A percentile compares a stretch with the other conserved stretches of the same genome.
Evolutionary conservation across 2,113 vertebrate genomes (phyloP).

Genomic region (Paramisgurnus dabryanus): DNA sequence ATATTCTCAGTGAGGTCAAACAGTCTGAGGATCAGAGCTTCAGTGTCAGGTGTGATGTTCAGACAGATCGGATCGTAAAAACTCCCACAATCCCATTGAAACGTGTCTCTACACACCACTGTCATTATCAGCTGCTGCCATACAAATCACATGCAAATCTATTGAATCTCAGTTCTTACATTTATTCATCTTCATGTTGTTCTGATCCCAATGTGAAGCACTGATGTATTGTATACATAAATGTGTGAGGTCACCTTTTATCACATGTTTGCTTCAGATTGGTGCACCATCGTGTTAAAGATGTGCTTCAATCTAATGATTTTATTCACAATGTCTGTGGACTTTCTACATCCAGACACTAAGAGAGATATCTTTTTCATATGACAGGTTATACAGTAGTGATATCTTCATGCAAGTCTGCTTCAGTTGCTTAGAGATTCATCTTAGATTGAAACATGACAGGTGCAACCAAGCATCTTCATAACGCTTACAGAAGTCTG

Average conservation of each 20-base stretch:
- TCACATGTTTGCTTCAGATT: too few species aligned
- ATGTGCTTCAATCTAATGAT: too few species aligned
- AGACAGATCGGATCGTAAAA: not conserved
- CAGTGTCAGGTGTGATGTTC: conserved; percentile 3
- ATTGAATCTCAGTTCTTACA: not conserved
- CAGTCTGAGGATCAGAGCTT: not conserved
- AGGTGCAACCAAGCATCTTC: conserved; percentile 18
- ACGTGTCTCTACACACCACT: not conserved
- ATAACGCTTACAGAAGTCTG: not conserved
- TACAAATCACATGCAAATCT: conserved; percentile 46
- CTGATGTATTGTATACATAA: too few species aligned
- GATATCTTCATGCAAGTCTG: not conserved
- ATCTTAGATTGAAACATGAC: conserved; percentile 25
- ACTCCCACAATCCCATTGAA: conserved; percentile 13
- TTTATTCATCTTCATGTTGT: not conserved
- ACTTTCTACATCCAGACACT: too few species aligned
- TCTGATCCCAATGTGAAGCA: too few species aligned
- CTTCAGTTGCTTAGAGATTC: conserved; percentile 36
- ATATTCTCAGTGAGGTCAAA: conserved; percentile 7
- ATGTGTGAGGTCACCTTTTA: too few species aligned
- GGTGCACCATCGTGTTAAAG: too few species aligned
- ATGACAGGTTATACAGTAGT: not conserved
- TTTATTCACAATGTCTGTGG: too few species aligned
- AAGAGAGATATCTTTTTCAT: not conserved
- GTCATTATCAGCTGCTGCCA: conserved; percentile 39